Evolutionary conservation across 1,140 invertebrate species (phyloP).

Genomic region (Lordiphosa mommai): DNA sequence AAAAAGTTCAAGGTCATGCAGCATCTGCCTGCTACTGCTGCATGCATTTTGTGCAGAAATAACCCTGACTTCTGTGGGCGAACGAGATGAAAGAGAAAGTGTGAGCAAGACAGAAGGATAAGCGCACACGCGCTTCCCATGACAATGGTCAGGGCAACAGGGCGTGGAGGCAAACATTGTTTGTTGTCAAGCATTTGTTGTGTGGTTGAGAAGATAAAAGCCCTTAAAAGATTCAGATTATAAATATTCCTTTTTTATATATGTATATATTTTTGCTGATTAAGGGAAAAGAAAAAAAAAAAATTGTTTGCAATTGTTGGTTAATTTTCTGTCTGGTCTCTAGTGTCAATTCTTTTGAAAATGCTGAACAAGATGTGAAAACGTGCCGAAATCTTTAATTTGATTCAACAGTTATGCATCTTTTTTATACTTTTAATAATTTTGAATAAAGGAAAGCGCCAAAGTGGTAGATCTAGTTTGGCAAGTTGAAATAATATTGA

Average conservation of each 20-base stretch:
- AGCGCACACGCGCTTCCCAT: conserved; percentile 29
- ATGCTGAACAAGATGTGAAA: conserved; percentile 4
- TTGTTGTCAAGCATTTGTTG: conserved; percentile 29
- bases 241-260: conserved; percentile 8
- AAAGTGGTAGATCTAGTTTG: no score
- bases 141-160: background rate
- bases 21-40: conserved; percentile 5
- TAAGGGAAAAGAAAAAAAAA: conserved; percentile 40
- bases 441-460: no score
- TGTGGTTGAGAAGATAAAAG: conserved; percentile 32
- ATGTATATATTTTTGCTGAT: conserved; percentile 39
- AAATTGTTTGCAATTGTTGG: conserved; percentile 32
- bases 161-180: conserved; percentile 5
- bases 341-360: conserved; percentile 32
- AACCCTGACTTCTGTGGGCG: conserved; percentile 43
- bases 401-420: no score
- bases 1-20: conserved; percentile 66
- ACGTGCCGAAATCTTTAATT: no score
- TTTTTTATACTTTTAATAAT: no score
- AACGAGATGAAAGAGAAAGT: conserved; percentile 12
- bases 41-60: conserved; percentile 52
- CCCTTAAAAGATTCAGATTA: conserved; percentile 28
- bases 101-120: conserved; percentile 18
- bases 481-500: no score
- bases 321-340: conserved; percentile 20